phyloP scores from a whole-genome alignment of 2,113 vertebrate species.

The Irena cyanogastra region DNA sequence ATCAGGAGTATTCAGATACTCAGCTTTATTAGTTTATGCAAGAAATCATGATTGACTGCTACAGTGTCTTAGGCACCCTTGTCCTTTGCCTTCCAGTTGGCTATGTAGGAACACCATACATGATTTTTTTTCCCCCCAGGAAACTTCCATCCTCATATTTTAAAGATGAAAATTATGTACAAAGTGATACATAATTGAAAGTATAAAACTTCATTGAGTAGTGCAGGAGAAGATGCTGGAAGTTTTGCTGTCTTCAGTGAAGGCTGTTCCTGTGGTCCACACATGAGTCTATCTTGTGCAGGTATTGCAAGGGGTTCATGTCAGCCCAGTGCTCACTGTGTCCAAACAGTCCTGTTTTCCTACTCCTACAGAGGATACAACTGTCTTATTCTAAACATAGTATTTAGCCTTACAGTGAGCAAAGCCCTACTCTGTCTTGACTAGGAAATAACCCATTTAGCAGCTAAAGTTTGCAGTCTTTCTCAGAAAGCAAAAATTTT shows the following conservation, averaged over 20 bases:
- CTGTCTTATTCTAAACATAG: not conserved
- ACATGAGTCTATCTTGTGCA: rapidly evolving
- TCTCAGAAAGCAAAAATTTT: not conserved
- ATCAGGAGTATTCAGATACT: not conserved
- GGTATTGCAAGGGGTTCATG: rapidly evolving
- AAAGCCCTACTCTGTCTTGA: not conserved
- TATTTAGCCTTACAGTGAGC: not conserved
- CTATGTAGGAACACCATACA: rapidly evolving
- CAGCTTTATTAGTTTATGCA: not conserved
- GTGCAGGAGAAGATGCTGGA: not conserved
- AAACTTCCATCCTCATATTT: not conserved
- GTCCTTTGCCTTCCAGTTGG: not conserved
- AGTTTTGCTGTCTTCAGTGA: not conserved
- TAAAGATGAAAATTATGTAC: not conserved
- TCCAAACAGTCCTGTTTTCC: not conserved
- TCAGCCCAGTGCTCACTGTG: not conserved
- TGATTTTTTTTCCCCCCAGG: too few species aligned
- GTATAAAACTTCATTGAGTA: not conserved
- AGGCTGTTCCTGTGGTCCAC: not conserved
- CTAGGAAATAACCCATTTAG: not conserved
- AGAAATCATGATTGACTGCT: not conserved
- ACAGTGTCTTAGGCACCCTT: not conserved
- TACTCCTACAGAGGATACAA: rapidly evolving
- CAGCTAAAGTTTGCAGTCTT: not conserved
- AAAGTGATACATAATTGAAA: not conserved